A percentile compares a stretch with the other conserved stretches of the same genome.
Evolutionary conservation across 2,888 invertebrate genomes (phyloP).

Genomic region (Cinara cedri): DNA sequence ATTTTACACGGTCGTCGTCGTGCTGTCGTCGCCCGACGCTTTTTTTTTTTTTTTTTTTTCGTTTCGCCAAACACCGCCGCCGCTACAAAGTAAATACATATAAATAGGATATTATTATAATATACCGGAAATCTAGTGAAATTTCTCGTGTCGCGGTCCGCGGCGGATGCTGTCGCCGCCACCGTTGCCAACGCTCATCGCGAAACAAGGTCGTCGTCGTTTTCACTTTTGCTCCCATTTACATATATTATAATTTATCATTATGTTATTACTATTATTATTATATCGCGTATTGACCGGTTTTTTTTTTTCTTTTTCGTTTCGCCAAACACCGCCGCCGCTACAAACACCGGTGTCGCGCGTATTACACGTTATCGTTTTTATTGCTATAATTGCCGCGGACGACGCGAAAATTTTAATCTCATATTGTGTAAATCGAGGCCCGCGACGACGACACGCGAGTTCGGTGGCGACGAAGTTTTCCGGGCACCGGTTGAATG

Average conservation of each 20-base stretch:
- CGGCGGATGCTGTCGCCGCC: slow-evolving; percentile 16
- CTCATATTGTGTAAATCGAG: no score
- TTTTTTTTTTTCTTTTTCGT: neutral
- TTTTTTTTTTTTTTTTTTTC: no score
- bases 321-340: neutral
- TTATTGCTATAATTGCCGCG: no score
- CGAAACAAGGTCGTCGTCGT: slow-evolving; percentile 46
- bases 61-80: no score
- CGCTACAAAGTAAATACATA: neutral
- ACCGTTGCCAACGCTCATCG: neutral
- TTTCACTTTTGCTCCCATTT: slow-evolving; percentile 54
- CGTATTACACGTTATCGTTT: neutral
- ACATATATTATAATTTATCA: no score
- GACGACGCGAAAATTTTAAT: no score
- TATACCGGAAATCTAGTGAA: slow-evolving; percentile 19
- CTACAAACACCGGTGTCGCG: no score
- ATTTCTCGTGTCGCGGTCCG: neutral
- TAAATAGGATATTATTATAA: neutral
- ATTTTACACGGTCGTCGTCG: no score
- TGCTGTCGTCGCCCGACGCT: no score
- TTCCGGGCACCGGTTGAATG: slow-evolving; percentile 53
- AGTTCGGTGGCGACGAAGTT: neutral
- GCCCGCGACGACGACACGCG: no score
- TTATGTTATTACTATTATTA: neutral
- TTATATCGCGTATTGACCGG: neutral